Conservation (phyloP, 2,888 invertebrate genomes). For the Nasonia oneida region DNA sequence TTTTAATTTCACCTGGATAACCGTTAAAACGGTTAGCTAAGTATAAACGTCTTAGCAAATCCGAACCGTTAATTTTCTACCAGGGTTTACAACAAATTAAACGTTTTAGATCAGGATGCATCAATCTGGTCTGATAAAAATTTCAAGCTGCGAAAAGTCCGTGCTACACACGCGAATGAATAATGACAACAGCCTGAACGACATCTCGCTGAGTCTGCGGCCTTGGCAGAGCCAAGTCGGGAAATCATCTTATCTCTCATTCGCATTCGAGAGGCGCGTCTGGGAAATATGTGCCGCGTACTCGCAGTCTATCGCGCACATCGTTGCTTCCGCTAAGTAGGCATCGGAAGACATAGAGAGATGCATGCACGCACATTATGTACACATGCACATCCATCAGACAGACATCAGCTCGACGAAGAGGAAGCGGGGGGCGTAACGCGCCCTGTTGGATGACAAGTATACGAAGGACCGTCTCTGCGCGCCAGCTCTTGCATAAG, state of each 20-base stretch:
- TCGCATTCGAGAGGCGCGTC: conserved; percentile 9
- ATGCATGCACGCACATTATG: neutral
- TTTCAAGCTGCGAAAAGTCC: neutral
- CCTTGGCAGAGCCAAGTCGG: neutral
- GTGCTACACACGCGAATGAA: neutral
- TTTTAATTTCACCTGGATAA: no score
- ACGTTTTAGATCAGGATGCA: no score
- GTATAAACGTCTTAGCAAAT: no score
- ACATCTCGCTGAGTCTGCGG: neutral
- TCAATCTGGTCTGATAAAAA: neutral
- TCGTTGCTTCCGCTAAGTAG: neutral
- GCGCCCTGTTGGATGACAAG: neutral
- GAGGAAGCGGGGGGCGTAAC: neutral
- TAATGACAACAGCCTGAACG: neutral
- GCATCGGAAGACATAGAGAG: neutral
- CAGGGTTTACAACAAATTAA: neutral
- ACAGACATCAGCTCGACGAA: neutral
- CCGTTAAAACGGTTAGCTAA: no score
- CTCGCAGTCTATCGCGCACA: neutral
- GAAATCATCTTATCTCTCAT: conserved; percentile 37
- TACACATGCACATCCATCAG: neutral
- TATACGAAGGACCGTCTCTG: neutral
- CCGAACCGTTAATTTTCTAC: no score
- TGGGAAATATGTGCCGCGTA: neutral
- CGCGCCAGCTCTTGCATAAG: neutral